Percentiles rank a stretch among this genome's conserved stretches.
phyloP scores from a whole-genome alignment of 2,113 vertebrate genomes.

The Hemicordylus capensis region DNA sequence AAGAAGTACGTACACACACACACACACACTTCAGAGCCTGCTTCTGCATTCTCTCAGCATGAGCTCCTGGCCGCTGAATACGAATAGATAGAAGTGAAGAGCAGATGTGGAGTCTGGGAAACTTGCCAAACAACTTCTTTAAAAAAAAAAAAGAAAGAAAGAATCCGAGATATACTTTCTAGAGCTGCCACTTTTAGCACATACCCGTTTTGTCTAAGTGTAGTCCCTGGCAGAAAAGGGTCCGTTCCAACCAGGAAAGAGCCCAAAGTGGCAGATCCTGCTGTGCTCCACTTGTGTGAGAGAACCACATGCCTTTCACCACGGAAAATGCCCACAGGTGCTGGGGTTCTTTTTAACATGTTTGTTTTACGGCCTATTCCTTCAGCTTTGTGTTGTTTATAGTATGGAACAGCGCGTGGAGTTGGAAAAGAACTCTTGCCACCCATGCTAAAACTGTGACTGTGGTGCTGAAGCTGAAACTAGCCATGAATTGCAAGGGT shows the following conservation, averaged over 20 bases:
- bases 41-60: not conserved
- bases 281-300: not conserved
- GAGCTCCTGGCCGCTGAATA: not conserved
- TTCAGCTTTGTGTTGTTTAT: not conserved
- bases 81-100: not conserved
- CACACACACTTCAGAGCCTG: not conserved
- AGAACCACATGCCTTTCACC: no score
- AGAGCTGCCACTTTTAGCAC: not conserved
- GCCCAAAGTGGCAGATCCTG: not conserved
- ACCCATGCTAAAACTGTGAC: not conserved
- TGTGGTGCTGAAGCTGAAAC: not conserved
- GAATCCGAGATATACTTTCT: not conserved
- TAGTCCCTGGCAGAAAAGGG: not conserved
- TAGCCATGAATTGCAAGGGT: no score
- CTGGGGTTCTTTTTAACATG: not conserved
- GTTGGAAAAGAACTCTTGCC: not conserved
- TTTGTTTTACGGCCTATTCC: rapidly evolving
- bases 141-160: not conserved
- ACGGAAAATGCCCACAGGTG: not conserved
- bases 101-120: slow-evolving; percentile 19
- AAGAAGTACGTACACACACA: not conserved
- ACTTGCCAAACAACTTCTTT: not conserved
- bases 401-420: not conserved
- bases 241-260: not conserved
- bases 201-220: not conserved